These are phyloP conservation scores for Tetragonisca angustula DNA, from an alignment of 2,888 invertebrate genomes.

Conservation along the genomic window DNA sequence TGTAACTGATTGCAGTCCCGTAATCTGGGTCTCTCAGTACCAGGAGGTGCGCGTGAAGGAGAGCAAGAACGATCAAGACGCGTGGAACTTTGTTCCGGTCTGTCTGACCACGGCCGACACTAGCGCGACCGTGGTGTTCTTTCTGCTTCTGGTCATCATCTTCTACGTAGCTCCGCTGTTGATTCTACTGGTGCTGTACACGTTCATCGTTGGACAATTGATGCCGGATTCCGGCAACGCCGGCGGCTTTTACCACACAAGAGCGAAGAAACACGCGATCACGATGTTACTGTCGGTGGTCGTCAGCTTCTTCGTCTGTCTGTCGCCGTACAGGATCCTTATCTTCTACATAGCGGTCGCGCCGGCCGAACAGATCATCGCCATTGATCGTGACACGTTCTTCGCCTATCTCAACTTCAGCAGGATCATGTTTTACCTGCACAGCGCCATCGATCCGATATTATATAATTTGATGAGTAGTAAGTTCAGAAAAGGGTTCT, in stretches of 20 bases:
- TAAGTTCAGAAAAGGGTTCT: constrained; percentile 93
- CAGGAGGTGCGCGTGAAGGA: constrained; percentile 74
- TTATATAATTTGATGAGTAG: constrained; percentile 97
- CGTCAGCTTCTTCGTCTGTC: constrained; percentile 93
- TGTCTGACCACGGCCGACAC: constrained; percentile 92
- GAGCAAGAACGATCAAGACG: constrained; percentile 78
- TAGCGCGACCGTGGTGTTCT: constrained; percentile 91
- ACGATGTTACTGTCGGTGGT: constrained; percentile 95
- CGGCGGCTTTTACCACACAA: constrained; percentile 88
- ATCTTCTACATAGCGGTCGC: constrained; percentile 93
- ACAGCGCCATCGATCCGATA: constrained; percentile 95
- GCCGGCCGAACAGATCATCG: constrained; percentile 88
- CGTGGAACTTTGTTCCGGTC: constrained; percentile 85
- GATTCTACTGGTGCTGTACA: constrained; percentile 92
- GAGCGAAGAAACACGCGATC: constrained; percentile 93
- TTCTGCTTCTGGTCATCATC: constrained; percentile 90
- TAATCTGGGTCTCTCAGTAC: constrained; percentile 84
- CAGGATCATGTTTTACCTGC: constrained; percentile 94
- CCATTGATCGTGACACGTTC: constrained; percentile 91
- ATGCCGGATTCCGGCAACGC: constrained; percentile 89
- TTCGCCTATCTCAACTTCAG: constrained; percentile 93
- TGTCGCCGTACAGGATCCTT: constrained; percentile 93
- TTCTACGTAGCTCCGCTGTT: constrained; percentile 93
- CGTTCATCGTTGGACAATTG: constrained; percentile 92
- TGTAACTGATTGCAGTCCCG: constrained; percentile 89